Base-by-base conservation (phyloP, 2,113 vertebrate species). In the Platanista minor region DNA sequence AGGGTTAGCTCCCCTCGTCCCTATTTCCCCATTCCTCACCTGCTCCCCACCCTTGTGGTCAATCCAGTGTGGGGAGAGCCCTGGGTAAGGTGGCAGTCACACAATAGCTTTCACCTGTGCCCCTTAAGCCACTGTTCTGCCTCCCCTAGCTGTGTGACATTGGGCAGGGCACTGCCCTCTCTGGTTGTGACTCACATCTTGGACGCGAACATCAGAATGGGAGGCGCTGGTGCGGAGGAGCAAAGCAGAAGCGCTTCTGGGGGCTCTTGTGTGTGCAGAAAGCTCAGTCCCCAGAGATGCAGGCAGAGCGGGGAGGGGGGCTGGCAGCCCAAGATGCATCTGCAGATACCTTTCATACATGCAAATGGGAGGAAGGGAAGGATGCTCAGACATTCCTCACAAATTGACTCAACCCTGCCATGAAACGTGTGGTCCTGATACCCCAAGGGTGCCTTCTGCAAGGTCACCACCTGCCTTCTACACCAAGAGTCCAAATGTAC, bases 281-380 rank as follows among this genome's bases (percentile, higher is more conserved):
- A 97, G 97, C 98, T 99, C 98, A 98, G 99, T 98, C 98, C 98
- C 97, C 97, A 96, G 97, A 96, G 98, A 2, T 0, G 1, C 1
- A 0, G 92, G n/a, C n/a, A 98, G 98, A 99, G 97, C 95, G 92
- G 96, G 98, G 98, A 31, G 15, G n/a, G 54, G 62, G 88, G 33
- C 69, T 17, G 8, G 49, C 0, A 2, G 25, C 33, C 23, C 4
- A 97, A 98, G 98, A 97, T 92, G 81, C 31, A 2, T 52, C 59
- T n/a, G 57, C 91, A 82, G 97, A 88, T 66, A 94, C 91, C 71
- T 87, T 33, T 90, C 77, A 97, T 96, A 80, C 59, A 74, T 2
- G 74, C 49, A 3, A 41, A 54, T 0, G 3, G 17, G 5, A 71
- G 72, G 81, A 29, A 15, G 41, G 33, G 78, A 64, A 3, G 15